Percentiles rank a stretch among this genome's conserved stretches.
Conservation (phyloP, 2,797 vertebrate genomes). For the Pteropus rufus region DNA sequence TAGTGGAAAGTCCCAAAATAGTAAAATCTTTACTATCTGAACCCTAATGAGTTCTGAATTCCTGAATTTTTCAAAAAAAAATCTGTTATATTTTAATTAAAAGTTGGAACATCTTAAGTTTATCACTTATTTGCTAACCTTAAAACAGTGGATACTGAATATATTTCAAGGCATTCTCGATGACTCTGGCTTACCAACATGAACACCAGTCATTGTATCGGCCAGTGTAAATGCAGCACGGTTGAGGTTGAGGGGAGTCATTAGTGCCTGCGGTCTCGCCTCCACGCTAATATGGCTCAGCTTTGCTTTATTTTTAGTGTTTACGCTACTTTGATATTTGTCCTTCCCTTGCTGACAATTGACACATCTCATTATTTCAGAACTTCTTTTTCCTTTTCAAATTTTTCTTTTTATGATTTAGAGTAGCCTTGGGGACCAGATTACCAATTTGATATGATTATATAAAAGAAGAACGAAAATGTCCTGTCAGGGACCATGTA, state of each 20-base stretch:
- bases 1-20: background rate
- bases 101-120: background rate
- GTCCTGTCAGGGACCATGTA: background rate
- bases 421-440: too few species aligned
- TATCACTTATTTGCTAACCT: background rate
- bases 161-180: background rate
- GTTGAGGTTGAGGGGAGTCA: rapidly evolving
- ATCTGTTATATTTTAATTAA: background rate
- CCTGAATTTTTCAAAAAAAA: background rate
- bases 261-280: too few species aligned
- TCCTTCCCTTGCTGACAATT: background rate
- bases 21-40: background rate
- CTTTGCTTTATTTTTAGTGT: background rate
- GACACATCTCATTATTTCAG: background rate
- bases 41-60: background rate
- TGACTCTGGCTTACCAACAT: background rate
- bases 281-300: background rate
- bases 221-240: background rate
- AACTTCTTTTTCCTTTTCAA: background rate
- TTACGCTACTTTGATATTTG: background rate
- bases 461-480: background rate
- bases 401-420: background rate
- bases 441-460: background rate
- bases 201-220: background rate
- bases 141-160: background rate